Conservation (phyloP, 2,113 vertebrate genomes). For the Toxotes chatareus region DNA sequence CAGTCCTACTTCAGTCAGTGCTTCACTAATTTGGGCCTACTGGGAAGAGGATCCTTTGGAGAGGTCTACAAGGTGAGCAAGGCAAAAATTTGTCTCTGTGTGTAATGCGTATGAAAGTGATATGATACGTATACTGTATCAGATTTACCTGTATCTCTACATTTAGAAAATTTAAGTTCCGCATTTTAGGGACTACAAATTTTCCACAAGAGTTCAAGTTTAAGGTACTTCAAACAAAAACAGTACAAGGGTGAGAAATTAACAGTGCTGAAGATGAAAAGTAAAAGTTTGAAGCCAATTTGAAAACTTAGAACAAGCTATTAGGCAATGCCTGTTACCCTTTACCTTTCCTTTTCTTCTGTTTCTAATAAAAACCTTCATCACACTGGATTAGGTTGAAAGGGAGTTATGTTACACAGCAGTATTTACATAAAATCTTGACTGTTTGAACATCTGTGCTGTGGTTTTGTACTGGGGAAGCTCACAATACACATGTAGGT, state of each 20-base stretch:
- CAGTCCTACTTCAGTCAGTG: constrained; percentile 90
- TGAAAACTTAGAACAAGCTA: neutral
- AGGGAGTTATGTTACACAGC: neutral
- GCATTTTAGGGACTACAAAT: neutral
- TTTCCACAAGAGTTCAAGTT: neutral
- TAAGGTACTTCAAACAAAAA: neutral
- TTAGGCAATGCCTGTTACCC: neutral
- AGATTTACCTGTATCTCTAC: neutral
- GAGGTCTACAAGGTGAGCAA: constrained; percentile 91
- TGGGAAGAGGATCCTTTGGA: constrained; percentile 91
- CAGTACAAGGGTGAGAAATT: neutral
- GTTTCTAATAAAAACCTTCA: neutral
- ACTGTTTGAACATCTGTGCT: constrained; percentile 1
- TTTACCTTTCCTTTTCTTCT: neutral
- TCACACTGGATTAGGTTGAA: neutral
- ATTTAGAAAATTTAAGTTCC: neutral
- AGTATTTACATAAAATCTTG: neutral
- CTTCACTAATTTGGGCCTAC: constrained; percentile 87
- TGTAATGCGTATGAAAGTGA: neutral
- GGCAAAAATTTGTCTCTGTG: neutral
- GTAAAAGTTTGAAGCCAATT: neutral
- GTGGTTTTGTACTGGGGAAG: neutral
- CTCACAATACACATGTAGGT: neutral
- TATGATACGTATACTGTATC: neutral
- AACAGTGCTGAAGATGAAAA: neutral